Evolutionary conservation across 2,113 vertebrate species (phyloP), one percentile per base, ranked within the genome.

Genomic region (Irena cyanogastra): DNA sequence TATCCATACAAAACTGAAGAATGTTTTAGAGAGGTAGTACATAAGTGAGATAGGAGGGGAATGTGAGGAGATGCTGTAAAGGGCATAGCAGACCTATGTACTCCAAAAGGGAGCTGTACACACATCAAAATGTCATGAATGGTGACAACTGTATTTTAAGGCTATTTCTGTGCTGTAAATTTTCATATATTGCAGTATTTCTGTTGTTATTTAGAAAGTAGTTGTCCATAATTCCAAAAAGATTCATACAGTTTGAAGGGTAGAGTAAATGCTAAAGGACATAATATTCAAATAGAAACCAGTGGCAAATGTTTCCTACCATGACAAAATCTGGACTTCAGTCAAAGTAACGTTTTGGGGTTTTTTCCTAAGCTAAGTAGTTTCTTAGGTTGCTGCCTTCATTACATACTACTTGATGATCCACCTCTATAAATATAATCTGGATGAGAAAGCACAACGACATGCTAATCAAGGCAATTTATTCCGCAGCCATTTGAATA

Each of bases 331-430:
- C 19, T 44, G 17, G 16, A 78, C 56, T 52, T 49, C 53, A 63
- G 11, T 50, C 12, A 49, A 76, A 63, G 26, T 31, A 50, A 7
- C 31, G 0, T 3, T 42, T 53, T 53, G 15, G 3, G 0, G 2
- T 21, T 57, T 89, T 39, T 41, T 33, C 0, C 19, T 42, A 89
- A 87, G 14, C 12, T 7, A 52, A 44, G 18, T 45, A 1, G 28
- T 57, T 74, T 49, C 41, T 53, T 52, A 52, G 26, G 3, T 70
- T 75, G 28, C 15, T 79, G n/a, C 17, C 16, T 74, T 61, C 19
- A 31, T 42, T 33, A 26, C 35, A 7, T 39, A 50, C 7, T 17
- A 27, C 49, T 76, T 79, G 16, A 50, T 72, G 87, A 76, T 53
- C 12, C 14, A 44, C 22, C 7, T 42, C 33, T 31, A 10, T 78